A percentile compares a stretch with the other conserved stretches of the same genome.
phyloP scores from a whole-genome alignment of 1,140 invertebrate species.

The Rhopalosiphum maidis region DNA sequence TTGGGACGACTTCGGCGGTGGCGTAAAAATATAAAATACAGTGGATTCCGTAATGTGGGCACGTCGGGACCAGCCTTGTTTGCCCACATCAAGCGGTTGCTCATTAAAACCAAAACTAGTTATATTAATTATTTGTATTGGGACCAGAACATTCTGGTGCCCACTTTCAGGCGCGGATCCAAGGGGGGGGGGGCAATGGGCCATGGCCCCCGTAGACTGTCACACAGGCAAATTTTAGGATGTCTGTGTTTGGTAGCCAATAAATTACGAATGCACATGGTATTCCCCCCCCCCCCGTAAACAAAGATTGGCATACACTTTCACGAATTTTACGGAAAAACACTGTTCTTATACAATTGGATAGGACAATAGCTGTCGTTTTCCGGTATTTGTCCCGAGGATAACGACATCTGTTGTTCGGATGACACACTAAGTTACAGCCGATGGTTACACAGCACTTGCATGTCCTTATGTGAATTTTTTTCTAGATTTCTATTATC shows the following conservation, averaged over 20 bases:
- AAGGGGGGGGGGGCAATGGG: too few relatives aligned
- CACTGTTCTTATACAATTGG: background rate
- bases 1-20: background rate
- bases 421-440: background rate
- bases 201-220: too few relatives aligned
- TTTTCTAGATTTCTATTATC: background rate
- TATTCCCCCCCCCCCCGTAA: background rate
- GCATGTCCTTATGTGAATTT: background rate
- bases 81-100: too few relatives aligned
- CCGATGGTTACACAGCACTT: background rate
- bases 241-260: too few relatives aligned
- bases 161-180: too few relatives aligned
- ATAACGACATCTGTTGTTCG: slow-evolving; percentile 10
- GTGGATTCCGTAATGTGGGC: too few relatives aligned
- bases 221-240: too few relatives aligned
- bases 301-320: background rate
- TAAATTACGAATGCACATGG: too few relatives aligned
- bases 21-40: background rate
- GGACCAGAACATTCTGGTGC: too few relatives aligned
- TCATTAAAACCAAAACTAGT: too few relatives aligned
- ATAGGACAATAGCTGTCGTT: background rate
- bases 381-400: background rate
- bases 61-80: too few relatives aligned
- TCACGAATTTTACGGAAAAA: background rate
- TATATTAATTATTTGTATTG: too few relatives aligned